Conservation (phyloP, 2,113 vertebrate genomes). For the Arizona elegans region DNA sequence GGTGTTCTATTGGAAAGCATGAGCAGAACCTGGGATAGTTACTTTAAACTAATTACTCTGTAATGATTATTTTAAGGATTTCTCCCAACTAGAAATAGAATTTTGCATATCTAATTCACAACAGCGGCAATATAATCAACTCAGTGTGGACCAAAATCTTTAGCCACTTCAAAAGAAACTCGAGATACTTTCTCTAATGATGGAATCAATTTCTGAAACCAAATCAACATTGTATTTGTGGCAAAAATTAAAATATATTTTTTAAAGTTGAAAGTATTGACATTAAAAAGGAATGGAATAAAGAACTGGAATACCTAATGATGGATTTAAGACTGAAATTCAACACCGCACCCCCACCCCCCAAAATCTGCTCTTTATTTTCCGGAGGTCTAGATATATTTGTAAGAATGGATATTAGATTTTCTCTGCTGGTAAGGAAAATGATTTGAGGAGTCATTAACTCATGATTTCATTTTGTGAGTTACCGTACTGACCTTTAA, state of each 20-base stretch:
- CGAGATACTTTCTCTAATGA: not conserved
- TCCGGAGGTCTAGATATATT: not conserved
- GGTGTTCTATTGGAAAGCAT: not conserved
- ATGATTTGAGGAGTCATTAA: not conserved
- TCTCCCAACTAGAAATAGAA: not conserved
- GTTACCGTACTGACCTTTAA: not conserved
- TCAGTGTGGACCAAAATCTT: not conserved
- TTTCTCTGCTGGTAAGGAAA: not conserved
- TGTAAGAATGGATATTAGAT: not conserved
- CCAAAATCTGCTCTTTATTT: not conserved
- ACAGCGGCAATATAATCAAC: not conserved
- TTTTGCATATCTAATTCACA: not conserved
- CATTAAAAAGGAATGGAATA: not conserved
- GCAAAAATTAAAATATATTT: not conserved
- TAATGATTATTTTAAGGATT: not conserved
- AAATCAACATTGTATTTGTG: not conserved
- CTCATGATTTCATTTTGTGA: not conserved
- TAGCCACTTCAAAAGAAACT: not conserved
- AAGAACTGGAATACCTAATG: not conserved
- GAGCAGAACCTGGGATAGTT: not conserved
- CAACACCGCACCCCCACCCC: accelerated
- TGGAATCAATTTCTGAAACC: not conserved
- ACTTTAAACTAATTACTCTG: not conserved
- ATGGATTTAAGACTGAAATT: not conserved
- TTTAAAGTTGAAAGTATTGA: not conserved